These are phyloP conservation scores for Umimayanthus kanabou DNA, from an alignment of 92 coral and sea anemone genomes.

Conservation along the genomic window DNA sequence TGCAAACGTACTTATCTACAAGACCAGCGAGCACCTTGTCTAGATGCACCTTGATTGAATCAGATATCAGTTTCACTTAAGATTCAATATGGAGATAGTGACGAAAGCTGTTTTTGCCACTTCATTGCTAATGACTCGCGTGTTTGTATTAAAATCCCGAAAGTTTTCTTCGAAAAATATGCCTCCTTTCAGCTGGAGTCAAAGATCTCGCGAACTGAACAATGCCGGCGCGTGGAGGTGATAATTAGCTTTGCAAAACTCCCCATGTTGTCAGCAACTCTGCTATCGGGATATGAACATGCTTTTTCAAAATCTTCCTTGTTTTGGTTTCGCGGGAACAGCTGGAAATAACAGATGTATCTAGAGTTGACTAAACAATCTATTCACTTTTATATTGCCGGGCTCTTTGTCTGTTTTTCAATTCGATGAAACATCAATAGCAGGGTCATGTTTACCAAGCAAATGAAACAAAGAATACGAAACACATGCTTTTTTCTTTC, in stretches of 20 bases:
- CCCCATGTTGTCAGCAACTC: slow-evolving; percentile 2
- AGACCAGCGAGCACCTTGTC: background rate
- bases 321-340: slow-evolving; percentile 43
- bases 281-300: slow-evolving; percentile 19
- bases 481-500: slow-evolving; percentile 30
- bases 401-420: background rate
- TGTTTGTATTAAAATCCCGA: background rate
- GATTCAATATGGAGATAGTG: background rate
- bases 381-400: slow-evolving; percentile 18
- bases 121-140: background rate
- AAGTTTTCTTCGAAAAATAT: background rate
- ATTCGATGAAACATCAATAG: slow-evolving; percentile 10
- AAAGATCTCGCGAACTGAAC: background rate
- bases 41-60: background rate
- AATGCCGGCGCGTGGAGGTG: slow-evolving; percentile 40
- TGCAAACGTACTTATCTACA: background rate
- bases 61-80: slow-evolving; percentile 8
- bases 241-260: slow-evolving; percentile 29
- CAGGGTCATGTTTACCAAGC: slow-evolving; percentile 5
- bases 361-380: slow-evolving; percentile 31
- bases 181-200: background rate
- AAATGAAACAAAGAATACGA: background rate
- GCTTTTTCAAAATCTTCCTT: slow-evolving; percentile 24
- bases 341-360: slow-evolving; percentile 48
- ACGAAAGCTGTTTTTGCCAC: background rate